These are phyloP conservation scores for Cinclus cinclus DNA, from an alignment of 2,113 vertebrate genomes.

Conservation along the genomic window DNA sequence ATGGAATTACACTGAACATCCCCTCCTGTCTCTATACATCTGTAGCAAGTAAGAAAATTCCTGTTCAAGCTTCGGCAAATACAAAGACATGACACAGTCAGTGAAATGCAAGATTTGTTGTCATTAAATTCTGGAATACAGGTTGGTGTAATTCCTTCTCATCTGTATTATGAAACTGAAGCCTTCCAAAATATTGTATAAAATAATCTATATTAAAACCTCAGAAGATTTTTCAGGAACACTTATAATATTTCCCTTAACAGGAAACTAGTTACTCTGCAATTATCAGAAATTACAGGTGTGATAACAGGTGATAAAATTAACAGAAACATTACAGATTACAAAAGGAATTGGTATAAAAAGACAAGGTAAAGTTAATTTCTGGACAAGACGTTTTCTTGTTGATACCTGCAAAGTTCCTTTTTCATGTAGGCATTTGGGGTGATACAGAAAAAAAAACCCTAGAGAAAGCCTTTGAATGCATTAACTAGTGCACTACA, in stretches of 20 bases:
- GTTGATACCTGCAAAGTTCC: neutral
- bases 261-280: neutral
- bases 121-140: neutral
- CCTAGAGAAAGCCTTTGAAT: neutral
- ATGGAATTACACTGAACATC: conserved; percentile 27
- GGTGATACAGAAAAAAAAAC: neutral
- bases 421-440: neutral
- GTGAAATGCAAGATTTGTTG: neutral
- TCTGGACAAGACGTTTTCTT: neutral
- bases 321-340: neutral
- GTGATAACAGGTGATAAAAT: neutral
- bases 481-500: neutral
- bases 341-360: neutral
- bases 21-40: neutral
- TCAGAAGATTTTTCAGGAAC: neutral
- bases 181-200: neutral
- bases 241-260: neutral
- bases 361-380: neutral
- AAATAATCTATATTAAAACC: conserved; percentile 3
- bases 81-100: neutral
- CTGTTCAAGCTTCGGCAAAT: neutral
- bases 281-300: neutral
- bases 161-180: neutral
- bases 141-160: neutral
- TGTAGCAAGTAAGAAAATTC: neutral